Evolutionary conservation across 1,140 invertebrate genomes (phyloP).

Genomic region (Drosophila lowei): DNA sequence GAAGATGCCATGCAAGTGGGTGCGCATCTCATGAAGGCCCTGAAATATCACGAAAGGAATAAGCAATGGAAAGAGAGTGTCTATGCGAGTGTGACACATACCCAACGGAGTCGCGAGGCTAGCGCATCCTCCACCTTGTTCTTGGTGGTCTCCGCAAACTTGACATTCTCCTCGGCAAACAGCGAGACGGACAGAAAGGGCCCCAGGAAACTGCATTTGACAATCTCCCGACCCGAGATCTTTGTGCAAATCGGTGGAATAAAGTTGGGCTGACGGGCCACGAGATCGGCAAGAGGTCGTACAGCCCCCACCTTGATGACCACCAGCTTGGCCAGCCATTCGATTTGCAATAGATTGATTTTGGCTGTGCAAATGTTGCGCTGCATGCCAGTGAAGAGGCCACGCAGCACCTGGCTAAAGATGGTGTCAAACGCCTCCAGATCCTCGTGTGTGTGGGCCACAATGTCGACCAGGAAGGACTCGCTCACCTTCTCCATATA

Average conservation of each 20-base stretch:
- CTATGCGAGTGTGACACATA: slow-evolving; percentile 27
- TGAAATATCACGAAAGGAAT: slow-evolving; percentile 49
- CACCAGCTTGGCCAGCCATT: slow-evolving; percentile 87
- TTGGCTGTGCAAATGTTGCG: slow-evolving; percentile 88
- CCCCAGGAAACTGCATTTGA: slow-evolving; percentile 92
- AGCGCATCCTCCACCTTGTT: slow-evolving; percentile 82
- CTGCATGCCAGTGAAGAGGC: slow-evolving; percentile 88
- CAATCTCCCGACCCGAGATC: slow-evolving; percentile 92
- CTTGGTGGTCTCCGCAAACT: slow-evolving; percentile 88
- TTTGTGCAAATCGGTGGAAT: slow-evolving; percentile 88
- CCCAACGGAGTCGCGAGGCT: slow-evolving; percentile 65
- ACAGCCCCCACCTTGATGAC: slow-evolving; percentile 86
- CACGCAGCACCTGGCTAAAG: slow-evolving; percentile 89
- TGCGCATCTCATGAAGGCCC: slow-evolving; percentile 89
- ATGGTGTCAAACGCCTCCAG: slow-evolving; percentile 88
- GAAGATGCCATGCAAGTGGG: slow-evolving; percentile 91
- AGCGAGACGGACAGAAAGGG: slow-evolving; percentile 95
- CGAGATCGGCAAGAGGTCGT: slow-evolving; percentile 91
- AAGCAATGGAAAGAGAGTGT: background rate
- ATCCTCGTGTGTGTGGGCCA: slow-evolving; percentile 86
- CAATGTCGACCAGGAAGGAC: slow-evolving; percentile 85
- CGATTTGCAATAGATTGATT: slow-evolving; percentile 88
- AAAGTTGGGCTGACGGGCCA: slow-evolving; percentile 90
- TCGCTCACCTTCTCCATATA: slow-evolving; percentile 84
- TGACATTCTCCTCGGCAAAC: slow-evolving; percentile 96